Evolutionary conservation across 2,797 vertebrate genomes (phyloP), one percentile per base, ranked within the genome.

Genomic region (Orientallactaga sibirica): DNA sequence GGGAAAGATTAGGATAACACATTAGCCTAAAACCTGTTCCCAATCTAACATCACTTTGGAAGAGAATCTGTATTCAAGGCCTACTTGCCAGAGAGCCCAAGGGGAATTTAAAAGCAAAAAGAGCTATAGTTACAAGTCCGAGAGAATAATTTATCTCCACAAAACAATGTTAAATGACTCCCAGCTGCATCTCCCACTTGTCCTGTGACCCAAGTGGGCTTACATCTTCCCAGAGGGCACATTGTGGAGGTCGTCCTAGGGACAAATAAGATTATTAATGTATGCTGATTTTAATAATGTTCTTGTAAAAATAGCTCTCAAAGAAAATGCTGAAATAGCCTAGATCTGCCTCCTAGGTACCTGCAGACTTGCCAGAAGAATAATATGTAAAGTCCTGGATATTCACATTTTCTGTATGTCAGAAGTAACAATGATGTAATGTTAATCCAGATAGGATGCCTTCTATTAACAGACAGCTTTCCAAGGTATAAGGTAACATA

Each of bases 281-380:
- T 90, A 82, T 66, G 88, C 66, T 25, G 0, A 37, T 94, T 94
- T 86, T 92, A 86, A 77, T 74, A 79, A 52, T 78, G 81, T 90
- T 92, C 55, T 93, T n/a, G 83, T 43, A 86, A 91, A 95, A 89
- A 24, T 52, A 73, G 4, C 7, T 77, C 6, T 41, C 15, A 68
- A 95, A 62, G 27, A 92, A 90, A 96, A 95, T 48, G 19, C 27
- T 76, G 4, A 33, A 24, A 22, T 55, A 58, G 62, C 83, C n/a
- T 19, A 73, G 37, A 18, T 75, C 29, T 6, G 22, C 81, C n/a
- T 70, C 76, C 18, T 78, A 12, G 8, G 22, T 88, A 67, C 74
- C 58, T 67, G n/a, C 82, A 73, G 75, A 85, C 19, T 8, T 19
- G 86, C 61, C 55, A 67, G 41, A 89, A 93, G 92, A 27, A 61